Evolutionary conservation across 2,113 vertebrate genomes (phyloP).

Genomic region (Callorhinus ursinus): DNA sequence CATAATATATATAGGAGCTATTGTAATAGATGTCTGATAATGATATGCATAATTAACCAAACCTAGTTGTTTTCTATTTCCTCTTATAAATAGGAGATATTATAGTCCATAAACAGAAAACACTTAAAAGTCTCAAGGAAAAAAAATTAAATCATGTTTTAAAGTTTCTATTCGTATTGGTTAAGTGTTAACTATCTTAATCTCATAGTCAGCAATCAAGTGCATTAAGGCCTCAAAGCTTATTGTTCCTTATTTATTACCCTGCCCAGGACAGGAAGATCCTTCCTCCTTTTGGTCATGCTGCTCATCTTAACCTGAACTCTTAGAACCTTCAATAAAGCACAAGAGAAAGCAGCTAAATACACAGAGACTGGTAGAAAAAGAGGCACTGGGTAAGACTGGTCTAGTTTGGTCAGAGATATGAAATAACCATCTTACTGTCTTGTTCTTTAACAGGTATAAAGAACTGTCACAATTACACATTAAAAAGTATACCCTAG

Average conservation of each 20-base stretch:
- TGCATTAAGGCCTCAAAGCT: constrained; percentile 8
- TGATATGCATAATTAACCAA: constrained; percentile 42
- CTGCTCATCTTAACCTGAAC: constrained; percentile 45
- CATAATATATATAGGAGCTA: neutral
- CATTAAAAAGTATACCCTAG: constrained; percentile 21
- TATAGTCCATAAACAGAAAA: neutral
- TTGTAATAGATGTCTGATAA: neutral
- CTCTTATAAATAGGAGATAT: constrained; percentile 35
- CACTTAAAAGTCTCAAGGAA: constrained; percentile 53
- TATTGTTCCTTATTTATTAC: constrained; percentile 46
- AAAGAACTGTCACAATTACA: constrained; percentile 22
- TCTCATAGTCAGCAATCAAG: constrained; percentile 22
- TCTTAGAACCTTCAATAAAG: constrained; percentile 24
- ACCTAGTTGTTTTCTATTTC: constrained; percentile 15
- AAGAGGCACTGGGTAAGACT: neutral
- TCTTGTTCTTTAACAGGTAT: neutral
- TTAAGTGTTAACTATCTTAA: constrained; percentile 13
- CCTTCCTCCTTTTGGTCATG: neutral
- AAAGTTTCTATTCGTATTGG: constrained; percentile 12
- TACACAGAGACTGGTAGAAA: neutral
- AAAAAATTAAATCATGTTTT: constrained; percentile 36
- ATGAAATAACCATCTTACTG: neutral
- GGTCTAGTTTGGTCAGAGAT: neutral
- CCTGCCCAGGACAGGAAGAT: neutral
- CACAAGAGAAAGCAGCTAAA: constrained; percentile 43